Evolutionary conservation across 2,888 invertebrate species (phyloP).

Genomic region (Dicyrtoma fusca): DNA sequence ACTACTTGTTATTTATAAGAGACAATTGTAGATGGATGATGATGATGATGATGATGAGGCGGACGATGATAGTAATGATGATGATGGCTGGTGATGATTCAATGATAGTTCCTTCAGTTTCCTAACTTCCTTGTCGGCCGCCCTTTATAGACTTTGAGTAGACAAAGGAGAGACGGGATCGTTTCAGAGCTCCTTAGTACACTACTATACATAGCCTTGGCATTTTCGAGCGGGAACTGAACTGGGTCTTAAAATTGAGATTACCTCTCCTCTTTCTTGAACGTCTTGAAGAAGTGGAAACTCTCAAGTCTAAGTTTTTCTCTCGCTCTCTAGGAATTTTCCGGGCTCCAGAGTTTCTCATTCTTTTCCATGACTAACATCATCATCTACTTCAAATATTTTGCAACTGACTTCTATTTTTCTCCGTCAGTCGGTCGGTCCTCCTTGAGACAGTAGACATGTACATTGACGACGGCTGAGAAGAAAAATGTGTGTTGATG

Average conservation of each 20-base stretch:
- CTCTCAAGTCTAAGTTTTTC: too few species aligned
- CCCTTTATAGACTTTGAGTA: not conserved
- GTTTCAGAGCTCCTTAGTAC: not conserved
- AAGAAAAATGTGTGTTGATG: too few species aligned
- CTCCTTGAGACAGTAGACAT: too few species aligned
- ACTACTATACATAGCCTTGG: constrained; percentile 18
- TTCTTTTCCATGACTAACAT: too few species aligned
- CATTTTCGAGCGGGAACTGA: constrained; percentile 15
- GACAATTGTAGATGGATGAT: constrained; percentile 19
- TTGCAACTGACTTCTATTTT: too few species aligned
- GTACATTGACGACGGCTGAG: too few species aligned
- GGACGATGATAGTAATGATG: constrained; percentile 21
- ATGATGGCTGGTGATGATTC: constrained; percentile 10
- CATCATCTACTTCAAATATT: too few species aligned
- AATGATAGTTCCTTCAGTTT: not conserved
- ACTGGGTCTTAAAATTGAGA: not conserved
- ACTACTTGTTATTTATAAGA: not conserved
- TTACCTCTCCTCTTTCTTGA: too few species aligned
- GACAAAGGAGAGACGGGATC: constrained; percentile 7
- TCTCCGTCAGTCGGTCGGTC: too few species aligned
- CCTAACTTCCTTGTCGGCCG: not conserved
- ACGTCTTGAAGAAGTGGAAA: too few species aligned
- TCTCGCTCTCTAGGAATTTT: too few species aligned
- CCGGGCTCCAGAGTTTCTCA: too few species aligned
- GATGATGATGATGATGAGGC: constrained; percentile 21